Base-by-base conservation (phyloP, 2,888 invertebrate genomes). In the Odontocerum albicorne region DNA sequence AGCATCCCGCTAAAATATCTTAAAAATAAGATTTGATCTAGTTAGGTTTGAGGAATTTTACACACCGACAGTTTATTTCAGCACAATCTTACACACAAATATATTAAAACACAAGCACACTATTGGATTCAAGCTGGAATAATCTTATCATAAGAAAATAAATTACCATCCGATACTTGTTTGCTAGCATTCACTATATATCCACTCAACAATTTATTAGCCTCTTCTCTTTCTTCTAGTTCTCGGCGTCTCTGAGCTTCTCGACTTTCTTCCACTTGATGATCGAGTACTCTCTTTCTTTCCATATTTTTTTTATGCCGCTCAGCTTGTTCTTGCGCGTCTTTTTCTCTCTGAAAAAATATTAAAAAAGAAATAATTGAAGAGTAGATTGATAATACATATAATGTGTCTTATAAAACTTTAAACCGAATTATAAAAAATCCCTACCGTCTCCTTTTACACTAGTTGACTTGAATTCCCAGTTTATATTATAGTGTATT, bases 241-340 rank as follows among this genome's bases (percentile, higher is more conserved):
- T 44, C 17, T 33, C 31, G 36, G 20, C 39, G 47, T 7, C 35
- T 43, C 20, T 55, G 39, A 15, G 17, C 12, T 27, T 57, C 55
- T 33, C 36, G 20, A 6, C 45, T 21, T 20, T 49, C 33, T 39
- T 51, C 49, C 3, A 60, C 47, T 46, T 60, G 60, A 12, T 44
- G 35, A 32, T 51, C 45, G 13, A 60, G 36, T 31, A 55, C 55
- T 12, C 45, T 36, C 32, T 55, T 57, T 6, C 39, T 45, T 39
- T 32, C 46, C 7, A 42, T 19, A 27, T 46, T 42, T 17, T 51
- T 50, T 6, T 33, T n/a, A 1, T 15, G 8, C 32, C 40, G 40
- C 8, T 59, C 47, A 13, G 19, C 15, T 17, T 35, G 22, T 32
- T 55, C 51, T 16, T 22, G 31, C 49, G 45, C 49, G 20, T 53